Conservation (phyloP, 1,140 invertebrate species). For the Pogonomyrmex barbatus region DNA sequence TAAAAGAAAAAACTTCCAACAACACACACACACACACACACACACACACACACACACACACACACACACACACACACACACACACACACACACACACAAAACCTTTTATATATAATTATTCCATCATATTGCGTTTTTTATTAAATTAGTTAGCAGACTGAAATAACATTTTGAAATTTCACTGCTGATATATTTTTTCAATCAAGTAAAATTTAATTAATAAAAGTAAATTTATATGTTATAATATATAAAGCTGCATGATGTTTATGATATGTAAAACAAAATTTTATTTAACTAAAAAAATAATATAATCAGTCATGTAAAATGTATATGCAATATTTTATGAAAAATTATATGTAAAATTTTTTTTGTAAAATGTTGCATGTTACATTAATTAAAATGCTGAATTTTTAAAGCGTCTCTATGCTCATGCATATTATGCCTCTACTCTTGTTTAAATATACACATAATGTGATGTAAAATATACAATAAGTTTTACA, state of each 20-base stretch:
- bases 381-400: slow-evolving; percentile 8
- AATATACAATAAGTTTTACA: not conserved
- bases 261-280: not conserved
- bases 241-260: not conserved
- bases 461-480: not conserved
- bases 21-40: not conserved
- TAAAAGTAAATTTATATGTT: not conserved
- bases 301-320: not conserved
- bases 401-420: not conserved
- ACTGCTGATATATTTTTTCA: not conserved
- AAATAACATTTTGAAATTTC: not conserved
- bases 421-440: not conserved
- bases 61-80: not conserved
- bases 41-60: not conserved
- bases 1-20: not conserved
- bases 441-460: not conserved
- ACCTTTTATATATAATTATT: not conserved
- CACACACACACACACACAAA: not conserved
- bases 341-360: not conserved
- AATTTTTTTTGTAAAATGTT: not conserved
- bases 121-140: not conserved
- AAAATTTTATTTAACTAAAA: not conserved
- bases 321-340: not conserved
- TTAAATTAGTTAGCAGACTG: not conserved
- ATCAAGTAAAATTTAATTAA: not conserved